Percentiles rank a stretch among this genome's conserved stretches.
Evolutionary conservation across 1,140 invertebrate genomes (phyloP).

Genomic region (Ips nitidus): DNA sequence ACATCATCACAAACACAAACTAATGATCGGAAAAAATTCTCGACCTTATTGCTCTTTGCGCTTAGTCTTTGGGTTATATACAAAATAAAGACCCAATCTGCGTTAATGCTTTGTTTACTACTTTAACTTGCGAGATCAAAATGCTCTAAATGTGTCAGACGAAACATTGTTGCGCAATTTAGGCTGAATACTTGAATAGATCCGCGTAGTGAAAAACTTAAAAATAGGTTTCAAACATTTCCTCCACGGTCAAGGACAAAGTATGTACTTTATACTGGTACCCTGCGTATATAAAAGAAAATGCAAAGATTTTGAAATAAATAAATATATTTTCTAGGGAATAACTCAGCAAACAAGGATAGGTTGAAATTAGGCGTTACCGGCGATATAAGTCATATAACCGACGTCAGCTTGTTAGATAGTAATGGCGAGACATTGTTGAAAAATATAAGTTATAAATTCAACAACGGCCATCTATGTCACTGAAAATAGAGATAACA

Average conservation of each 20-base stretch:
- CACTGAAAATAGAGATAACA: slow-evolving; percentile 25
- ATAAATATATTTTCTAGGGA: neutral
- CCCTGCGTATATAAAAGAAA: too few species aligned
- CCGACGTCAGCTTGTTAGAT: slow-evolving; percentile 32
- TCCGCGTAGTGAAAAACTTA: neutral
- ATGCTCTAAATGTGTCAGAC: too few species aligned
- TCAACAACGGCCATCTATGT: slow-evolving; percentile 28
- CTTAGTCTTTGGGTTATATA: slow-evolving; percentile 12
- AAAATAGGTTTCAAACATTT: slow-evolving; percentile 5
- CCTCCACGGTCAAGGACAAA: neutral
- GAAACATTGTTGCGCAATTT: too few species aligned
- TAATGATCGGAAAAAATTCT: slow-evolving; percentile 8
- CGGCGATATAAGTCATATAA: slow-evolving; percentile 28
- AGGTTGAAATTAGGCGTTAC: slow-evolving; percentile 34
- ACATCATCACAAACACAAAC: slow-evolving; percentile 4
- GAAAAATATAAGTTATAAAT: slow-evolving; percentile 25
- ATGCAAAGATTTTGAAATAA: too few species aligned
- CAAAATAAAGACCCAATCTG: slow-evolving; percentile 10
- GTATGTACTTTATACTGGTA: neutral
- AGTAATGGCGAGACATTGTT: slow-evolving; percentile 28
- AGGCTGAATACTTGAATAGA: too few species aligned
- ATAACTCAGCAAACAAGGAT: slow-evolving; percentile 13
- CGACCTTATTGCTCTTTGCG: slow-evolving; percentile 23
- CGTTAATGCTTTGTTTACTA: slow-evolving; percentile 21
- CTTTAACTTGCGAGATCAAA: neutral